Evolutionary conservation across 2,888 invertebrate genomes (phyloP).

Genomic region (Diaphora mendica): DNA sequence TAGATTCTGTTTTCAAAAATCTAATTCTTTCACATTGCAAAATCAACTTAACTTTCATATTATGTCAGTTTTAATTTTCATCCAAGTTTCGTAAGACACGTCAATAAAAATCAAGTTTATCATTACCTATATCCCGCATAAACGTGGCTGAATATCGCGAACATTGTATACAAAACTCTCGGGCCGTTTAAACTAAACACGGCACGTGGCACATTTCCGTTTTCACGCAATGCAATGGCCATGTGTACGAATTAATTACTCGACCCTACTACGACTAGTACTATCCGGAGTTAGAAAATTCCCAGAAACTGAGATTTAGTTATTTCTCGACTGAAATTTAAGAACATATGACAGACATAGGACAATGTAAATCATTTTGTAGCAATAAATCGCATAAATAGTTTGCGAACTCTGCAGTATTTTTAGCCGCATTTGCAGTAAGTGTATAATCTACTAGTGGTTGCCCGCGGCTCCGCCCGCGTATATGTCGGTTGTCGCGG

Average conservation of each 20-base stretch:
- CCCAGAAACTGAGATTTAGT: background rate
- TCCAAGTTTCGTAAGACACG: background rate
- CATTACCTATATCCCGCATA: constrained; percentile 12
- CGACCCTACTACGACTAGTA: constrained; percentile 2
- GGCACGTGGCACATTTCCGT: constrained; percentile 26
- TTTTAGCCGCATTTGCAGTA: background rate
- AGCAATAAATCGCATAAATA: background rate
- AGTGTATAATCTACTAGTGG: too few species aligned
- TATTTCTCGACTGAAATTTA: background rate
- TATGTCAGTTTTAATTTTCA: background rate
- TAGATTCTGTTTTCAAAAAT: too few species aligned
- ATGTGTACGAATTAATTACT: constrained; percentile 18
- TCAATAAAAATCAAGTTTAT: constrained; percentile 4
- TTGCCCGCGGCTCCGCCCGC: too few species aligned
- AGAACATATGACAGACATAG: too few species aligned
- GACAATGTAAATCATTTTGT: background rate
- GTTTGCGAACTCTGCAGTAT: background rate
- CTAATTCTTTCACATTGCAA: too few species aligned
- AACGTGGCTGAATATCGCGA: constrained; percentile 6
- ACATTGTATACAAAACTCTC: constrained; percentile 22
- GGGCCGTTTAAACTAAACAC: constrained; percentile 18
- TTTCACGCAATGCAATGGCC: constrained; percentile 13
- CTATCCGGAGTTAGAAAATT: background rate
- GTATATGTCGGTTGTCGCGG: too few species aligned
- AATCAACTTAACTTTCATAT: background rate